Base-by-base conservation (phyloP, 2,113 vertebrate species). In the Gulo gulo region DNA sequence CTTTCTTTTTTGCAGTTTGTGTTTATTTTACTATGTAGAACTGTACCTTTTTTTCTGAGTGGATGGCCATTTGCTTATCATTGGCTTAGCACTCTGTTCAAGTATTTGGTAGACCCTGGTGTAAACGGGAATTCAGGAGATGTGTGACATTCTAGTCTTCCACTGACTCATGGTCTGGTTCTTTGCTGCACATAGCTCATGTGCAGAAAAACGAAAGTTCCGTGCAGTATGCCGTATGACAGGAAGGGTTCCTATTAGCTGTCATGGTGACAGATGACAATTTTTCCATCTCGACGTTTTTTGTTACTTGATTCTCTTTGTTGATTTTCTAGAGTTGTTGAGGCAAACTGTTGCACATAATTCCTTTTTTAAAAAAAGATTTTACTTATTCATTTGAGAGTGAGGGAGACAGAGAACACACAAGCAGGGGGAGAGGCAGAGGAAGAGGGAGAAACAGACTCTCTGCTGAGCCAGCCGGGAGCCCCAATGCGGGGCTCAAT, bases 21-120 rank as follows among this genome's bases (percentile, higher is more conserved):
- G 11, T 88, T 71, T 94, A 74, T 50, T 94, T 88, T 80, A 52
- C 65, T 71, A 57, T 21, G 20, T 95, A 26, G 26, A 61, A 36
- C 24, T 39, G 23, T 86, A 71, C 13, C 42, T 31, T 87, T 84
- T 83, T 95, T 95, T 36, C 42, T 61, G 23, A 34, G 36, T 80
- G 16, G 10, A 39, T 79, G 21, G 59, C 59, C 20, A 10, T 71
- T 71, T 71, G 74, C 50, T 71, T 76, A 50, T 91, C 69, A 45
- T 52, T 88, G 45, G 24, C 36, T 59, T 79, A 92, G 59, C 31
- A 39, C 9, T 80, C 24, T 86, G 14, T 88, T 42, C 21, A 45
- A 82, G n/a, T 34, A 10, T 36, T 31, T 57, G 67, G 12, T 82
- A 65, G 65, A 47, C 21, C 14, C 6, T 36, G 90, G 21, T 15